Conservation (phyloP, 2,797 vertebrate genomes). For the Parotocinclus haroldoi region DNA sequence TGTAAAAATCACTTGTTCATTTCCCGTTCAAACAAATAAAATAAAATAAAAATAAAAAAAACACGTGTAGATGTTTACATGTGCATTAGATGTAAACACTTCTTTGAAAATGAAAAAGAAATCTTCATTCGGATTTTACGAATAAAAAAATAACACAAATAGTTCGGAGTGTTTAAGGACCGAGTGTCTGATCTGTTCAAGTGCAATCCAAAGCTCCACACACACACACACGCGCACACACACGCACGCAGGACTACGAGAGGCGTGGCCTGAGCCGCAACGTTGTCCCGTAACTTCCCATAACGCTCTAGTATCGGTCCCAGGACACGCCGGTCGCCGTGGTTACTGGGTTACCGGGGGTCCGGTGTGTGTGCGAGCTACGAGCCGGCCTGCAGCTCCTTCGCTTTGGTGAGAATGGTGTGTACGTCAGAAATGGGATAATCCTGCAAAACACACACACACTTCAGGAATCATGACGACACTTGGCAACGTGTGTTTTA, state of each 20-base stretch:
- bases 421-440: slow-evolving; percentile 95
- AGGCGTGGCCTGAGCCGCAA: slow-evolving; percentile 44
- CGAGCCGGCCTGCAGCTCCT: slow-evolving; percentile 87
- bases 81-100: slow-evolving; percentile 1
- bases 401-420: slow-evolving; percentile 90
- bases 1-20: too few species aligned
- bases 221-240: not conserved
- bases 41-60: too few species aligned
- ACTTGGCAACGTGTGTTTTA: too few species aligned
- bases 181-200: slow-evolving; percentile 34
- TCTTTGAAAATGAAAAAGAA: slow-evolving; percentile 1
- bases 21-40: too few species aligned
- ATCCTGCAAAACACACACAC: slow-evolving; percentile 70
- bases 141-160: not conserved
- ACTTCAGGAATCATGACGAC: too few species aligned
- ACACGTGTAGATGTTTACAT: not conserved
- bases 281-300: slow-evolving; percentile 34
- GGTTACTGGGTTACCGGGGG: slow-evolving; percentile 35
- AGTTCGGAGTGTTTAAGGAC: not conserved
- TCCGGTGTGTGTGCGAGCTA: slow-evolving; percentile 60
- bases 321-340: slow-evolving; percentile 33
- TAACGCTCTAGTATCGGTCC: slow-evolving; percentile 51
- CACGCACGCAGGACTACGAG: slow-evolving; percentile 49
- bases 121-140: not conserved
- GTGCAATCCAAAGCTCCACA: slow-evolving; percentile 44